Percentiles rank a stretch among this genome's conserved stretches.
phyloP scores from a whole-genome alignment of 2,113 vertebrate species.

The Perca fluviatilis region DNA sequence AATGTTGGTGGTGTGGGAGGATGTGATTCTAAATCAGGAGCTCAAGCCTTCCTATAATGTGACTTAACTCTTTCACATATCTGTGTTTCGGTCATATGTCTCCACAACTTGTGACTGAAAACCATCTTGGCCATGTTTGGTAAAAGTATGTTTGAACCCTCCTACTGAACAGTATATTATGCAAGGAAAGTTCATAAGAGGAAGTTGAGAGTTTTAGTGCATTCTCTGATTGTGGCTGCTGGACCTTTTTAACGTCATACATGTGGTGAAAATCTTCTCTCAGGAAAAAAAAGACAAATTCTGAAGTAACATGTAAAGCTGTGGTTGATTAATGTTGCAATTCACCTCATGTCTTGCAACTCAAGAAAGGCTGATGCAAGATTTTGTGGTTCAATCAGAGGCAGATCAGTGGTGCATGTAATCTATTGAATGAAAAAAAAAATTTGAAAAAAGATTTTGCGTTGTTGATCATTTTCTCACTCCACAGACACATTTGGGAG shows the following conservation, averaged over 20 bases:
- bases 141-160: conserved; percentile 26
- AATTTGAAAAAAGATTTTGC: conserved; percentile 14
- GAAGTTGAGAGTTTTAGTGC: conserved; percentile 60
- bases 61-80: conserved; percentile 27
- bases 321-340: not conserved
- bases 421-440: conserved; percentile 9
- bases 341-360: not conserved
- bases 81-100: conserved; percentile 58
- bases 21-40: conserved; percentile 21
- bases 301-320: not conserved
- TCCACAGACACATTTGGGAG: not conserved
- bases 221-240: not conserved
- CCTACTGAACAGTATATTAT: conserved; percentile 6
- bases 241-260: conserved; percentile 1
- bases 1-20: conserved; percentile 19
- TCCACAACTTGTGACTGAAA: conserved; percentile 69
- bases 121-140: not conserved
- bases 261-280: not conserved
- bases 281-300: not conserved
- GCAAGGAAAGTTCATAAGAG: conserved; percentile 59
- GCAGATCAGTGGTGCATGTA: conserved; percentile 12
- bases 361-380: not conserved
- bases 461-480: not conserved
- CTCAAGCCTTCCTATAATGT: conserved; percentile 13
- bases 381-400: conserved; percentile 13